Base-by-base conservation (phyloP, 2,888 invertebrate species). In the Dastarcus helophoroides region DNA sequence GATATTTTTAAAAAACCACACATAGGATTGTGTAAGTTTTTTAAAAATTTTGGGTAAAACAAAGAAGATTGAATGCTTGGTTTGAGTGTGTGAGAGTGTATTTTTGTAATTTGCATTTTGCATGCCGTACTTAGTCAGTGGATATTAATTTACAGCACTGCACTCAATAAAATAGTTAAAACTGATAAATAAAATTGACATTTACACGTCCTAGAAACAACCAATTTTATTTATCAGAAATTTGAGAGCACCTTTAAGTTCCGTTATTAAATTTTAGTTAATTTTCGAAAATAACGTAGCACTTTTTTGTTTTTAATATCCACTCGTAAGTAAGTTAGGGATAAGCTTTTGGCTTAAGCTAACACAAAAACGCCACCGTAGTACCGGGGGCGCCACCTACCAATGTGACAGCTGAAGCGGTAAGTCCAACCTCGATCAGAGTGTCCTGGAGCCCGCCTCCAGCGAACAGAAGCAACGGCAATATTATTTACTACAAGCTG, bases 301-400 rank as follows among this genome's bases (percentile, higher is more conserved):
- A 32, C 28, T 33, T 35, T 34, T 35, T 44, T 48, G 51, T 42
- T 47, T 48, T 50, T 50, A 54, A 54, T 55, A 56, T 56, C 53
- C 56, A 57, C 53, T 50, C 33, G 35, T 35, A 37, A 31, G 36
- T 38, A 31, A 25, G 15, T 22, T 22, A 37, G 29, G 33, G 34
- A 27, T 34, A 25, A 36, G 40, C 39, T 34, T 35, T 30, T 27
- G 35, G 30, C 35, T 14, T 22, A 35, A 35, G 25, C 50, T 52
- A 50, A 43, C 41, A 41, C 43, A 37, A 33, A n/a, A 48, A 50
- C 54, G 56, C 57, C 53, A 46, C 56, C 55, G 49, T 58, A 95
- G 95, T 91, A 71, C 95, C 95, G 58, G 89, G 89, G 66, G 91
- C 90, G 56, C 89, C 95, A 54, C 95, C 95, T 56, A 81, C 80